Base-by-base conservation (phyloP, 2,797 vertebrate species). In the Ataeniobius toweri region DNA sequence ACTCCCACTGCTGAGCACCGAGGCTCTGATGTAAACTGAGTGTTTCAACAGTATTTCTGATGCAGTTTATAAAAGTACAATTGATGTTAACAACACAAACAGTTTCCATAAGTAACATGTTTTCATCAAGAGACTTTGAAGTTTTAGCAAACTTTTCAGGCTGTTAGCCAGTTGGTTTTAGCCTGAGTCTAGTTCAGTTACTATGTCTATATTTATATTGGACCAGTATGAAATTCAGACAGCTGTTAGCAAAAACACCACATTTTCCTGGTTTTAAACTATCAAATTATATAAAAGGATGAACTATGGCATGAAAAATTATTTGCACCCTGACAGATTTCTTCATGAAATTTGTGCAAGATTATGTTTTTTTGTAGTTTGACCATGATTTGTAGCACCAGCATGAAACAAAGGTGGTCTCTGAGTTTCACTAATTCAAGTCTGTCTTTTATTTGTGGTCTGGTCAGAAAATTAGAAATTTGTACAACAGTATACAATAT, bases 401-500 rank as follows among this genome's bases (percentile, higher is more conserved):
- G 20, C 51, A 53, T 20, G 51, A 20, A 18, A 53, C 51, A 53
- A 53, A 53, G 16, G 3, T 63, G 6, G 16, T 26, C 26, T 59
- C 51, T 39, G 13, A 26, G 44, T 48, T 48, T 50, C 20, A 68
- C 41, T 44, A 41, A 22, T 20, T n/a, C 31, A 24, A 67, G 22
- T 24, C 48, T 74, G 13, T 36, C 8, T 77, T 36, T 1, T 3
- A 74, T 65, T 20, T 79, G 53, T 67, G 22, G 46, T 48, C 9
- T 22, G 28, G 73, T 70, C 80, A 65, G 73, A 75, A 82, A 71
- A 83, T 83, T 80, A 53, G 51, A 53, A 22, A 67, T 9, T 83
- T 74, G 86, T 76, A 69, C 74, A 61, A 81, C 80, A 86, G 89
- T 92, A 36, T 88, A 88, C 65, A 76, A 65, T 76, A 10, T 24